Percentiles rank a stretch among this genome's conserved stretches.
Evolutionary conservation across 1,140 invertebrate species (phyloP).

Genomic region (Drosophila eugracilis): DNA sequence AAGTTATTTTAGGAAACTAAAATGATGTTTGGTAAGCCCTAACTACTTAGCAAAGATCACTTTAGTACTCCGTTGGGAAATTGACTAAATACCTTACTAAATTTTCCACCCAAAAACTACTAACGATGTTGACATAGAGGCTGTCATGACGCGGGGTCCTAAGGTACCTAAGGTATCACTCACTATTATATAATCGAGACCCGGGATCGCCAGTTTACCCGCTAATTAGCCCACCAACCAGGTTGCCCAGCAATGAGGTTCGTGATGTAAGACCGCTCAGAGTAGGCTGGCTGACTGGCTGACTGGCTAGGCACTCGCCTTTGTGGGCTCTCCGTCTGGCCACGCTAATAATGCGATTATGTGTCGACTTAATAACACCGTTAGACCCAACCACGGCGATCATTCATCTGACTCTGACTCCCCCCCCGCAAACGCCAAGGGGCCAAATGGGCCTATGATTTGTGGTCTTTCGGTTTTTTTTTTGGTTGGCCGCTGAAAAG

Average conservation of each 20-base stretch:
- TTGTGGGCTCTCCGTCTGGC: slow-evolving; percentile 27
- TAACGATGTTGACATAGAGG: slow-evolving; percentile 1
- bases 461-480: background rate
- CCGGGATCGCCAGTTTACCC: slow-evolving; percentile 44
- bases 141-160: slow-evolving; percentile 1
- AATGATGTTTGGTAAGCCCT: no score
- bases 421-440: no score
- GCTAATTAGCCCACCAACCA: slow-evolving; percentile 53
- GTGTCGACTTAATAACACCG: slow-evolving; percentile 68
- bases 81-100: background rate
- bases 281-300: slow-evolving; percentile 24
- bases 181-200: slow-evolving; percentile 53
- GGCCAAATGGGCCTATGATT: background rate
- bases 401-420: slow-evolving; percentile 1
- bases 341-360: slow-evolving; percentile 78
- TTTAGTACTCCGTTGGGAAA: background rate
- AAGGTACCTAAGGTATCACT: slow-evolving; percentile 12
- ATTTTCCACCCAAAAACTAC: background rate
- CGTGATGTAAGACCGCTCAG: slow-evolving; percentile 27
- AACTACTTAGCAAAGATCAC: no score
- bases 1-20: no score
- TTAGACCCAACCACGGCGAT: slow-evolving; percentile 24
- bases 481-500: background rate
- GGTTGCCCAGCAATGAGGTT: slow-evolving; percentile 4
- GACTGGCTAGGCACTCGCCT: slow-evolving; percentile 4